phyloP scores from a whole-genome alignment of 1,140 invertebrate species.

The Brachionus asplanchnoidis region DNA sequence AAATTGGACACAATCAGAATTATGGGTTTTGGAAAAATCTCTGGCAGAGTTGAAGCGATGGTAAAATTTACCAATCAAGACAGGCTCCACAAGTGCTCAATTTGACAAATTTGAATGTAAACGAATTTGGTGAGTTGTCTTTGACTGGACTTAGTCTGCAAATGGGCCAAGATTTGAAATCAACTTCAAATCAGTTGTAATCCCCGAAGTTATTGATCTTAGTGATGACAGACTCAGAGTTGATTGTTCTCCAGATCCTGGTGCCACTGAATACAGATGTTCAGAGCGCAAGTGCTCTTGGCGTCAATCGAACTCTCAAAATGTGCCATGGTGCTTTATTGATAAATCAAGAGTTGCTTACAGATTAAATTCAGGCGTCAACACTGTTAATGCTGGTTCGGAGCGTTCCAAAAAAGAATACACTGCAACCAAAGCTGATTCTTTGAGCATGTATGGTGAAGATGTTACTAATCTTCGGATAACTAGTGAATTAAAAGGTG shows the following conservation, averaged over 20 bases:
- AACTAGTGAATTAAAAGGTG: constrained; percentile 26
- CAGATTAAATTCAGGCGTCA: not conserved
- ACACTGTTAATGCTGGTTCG: not conserved
- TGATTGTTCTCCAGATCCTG: constrained; percentile 34
- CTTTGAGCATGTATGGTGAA: constrained; percentile 24
- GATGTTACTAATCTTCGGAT: constrained; percentile 20
- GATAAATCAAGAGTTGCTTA: constrained; percentile 2
- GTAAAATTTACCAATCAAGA: not conserved
- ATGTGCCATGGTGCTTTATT: constrained; percentile 29
- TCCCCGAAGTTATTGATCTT: constrained; percentile 8
- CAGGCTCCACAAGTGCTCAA: not conserved
- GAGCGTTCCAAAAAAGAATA: constrained; percentile 11
- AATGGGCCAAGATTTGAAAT: constrained; percentile 27
- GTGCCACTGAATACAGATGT: not conserved
- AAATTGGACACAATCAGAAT: constrained; percentile 30
- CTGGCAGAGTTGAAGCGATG: not conserved
- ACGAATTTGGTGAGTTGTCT: not conserved
- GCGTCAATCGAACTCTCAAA: not conserved
- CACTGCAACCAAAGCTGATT: not conserved
- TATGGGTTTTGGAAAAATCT: constrained; percentile 4
- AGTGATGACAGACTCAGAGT: constrained; percentile 5
- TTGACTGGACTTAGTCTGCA: not conserved
- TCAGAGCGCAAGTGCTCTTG: not conserved
- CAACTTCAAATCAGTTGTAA: constrained; percentile 16
- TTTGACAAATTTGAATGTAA: constrained; percentile 36